phyloP scores from a whole-genome alignment of 2,113 vertebrate species.

The Egretta garzetta region DNA sequence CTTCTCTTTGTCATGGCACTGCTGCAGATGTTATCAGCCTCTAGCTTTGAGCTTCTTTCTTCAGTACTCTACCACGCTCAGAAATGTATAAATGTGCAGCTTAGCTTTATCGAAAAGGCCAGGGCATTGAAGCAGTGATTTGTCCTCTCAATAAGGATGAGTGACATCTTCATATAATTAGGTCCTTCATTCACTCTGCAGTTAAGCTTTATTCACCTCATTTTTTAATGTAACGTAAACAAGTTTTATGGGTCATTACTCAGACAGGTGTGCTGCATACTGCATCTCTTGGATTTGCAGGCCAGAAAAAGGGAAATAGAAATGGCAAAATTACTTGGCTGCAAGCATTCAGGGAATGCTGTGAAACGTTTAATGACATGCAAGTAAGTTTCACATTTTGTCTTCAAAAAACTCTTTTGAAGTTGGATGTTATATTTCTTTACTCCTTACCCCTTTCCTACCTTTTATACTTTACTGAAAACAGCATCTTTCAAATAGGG shows the following conservation, averaged over 20 bases:
- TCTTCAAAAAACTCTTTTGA: neutral
- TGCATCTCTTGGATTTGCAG: conserved; percentile 1
- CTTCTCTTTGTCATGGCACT: neutral
- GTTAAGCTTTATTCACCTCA: conserved; percentile 43
- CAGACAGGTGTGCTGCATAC: conserved; percentile 26
- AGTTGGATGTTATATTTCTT: neutral
- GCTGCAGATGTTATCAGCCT: neutral
- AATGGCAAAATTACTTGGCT: conserved; percentile 13
- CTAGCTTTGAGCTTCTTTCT: neutral
- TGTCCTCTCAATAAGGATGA: conserved; percentile 46
- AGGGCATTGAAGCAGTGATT: conserved; percentile 18
- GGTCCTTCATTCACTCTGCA: conserved; percentile 31
- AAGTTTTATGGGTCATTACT: conserved; percentile 60
- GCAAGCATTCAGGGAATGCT: neutral
- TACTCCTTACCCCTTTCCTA: neutral
- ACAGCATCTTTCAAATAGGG: neutral
- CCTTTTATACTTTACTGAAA: neutral
- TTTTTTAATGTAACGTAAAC: conserved; percentile 64
- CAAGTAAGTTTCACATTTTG: neutral
- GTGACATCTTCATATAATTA: conserved; percentile 61
- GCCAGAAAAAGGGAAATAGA: conserved; percentile 3
- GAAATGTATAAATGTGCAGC: conserved; percentile 1
- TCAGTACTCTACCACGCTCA: neutral
- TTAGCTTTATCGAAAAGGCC: conserved; percentile 17
- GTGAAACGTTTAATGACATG: neutral